Evolutionary conservation across 2,888 invertebrate species (phyloP).

Genomic region (Formica aserva): DNA sequence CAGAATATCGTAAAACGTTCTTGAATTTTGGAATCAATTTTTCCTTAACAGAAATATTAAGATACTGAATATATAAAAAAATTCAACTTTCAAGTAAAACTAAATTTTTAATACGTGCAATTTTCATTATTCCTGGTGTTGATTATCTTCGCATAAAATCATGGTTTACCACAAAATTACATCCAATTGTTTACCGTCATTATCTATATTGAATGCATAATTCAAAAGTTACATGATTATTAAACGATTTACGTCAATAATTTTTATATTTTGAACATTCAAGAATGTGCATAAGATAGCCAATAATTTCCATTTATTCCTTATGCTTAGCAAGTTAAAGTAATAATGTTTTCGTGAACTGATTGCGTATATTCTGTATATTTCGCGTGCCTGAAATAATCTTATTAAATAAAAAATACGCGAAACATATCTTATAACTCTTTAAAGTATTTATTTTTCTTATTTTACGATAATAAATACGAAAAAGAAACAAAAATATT

Average conservation of each 20-base stretch:
- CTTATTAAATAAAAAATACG: not conserved
- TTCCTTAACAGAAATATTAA: not conserved
- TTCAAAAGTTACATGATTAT: not conserved
- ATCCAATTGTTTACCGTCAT: conserved; percentile 7
- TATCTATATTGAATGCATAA: conserved; percentile 15
- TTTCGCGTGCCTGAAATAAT: not conserved
- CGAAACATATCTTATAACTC: too few species aligned
- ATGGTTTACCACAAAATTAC: conserved; percentile 9
- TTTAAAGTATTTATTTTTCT: not conserved
- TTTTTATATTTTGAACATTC: conserved; percentile 8
- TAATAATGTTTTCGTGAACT: not conserved
- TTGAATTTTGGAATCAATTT: not conserved
- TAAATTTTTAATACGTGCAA: not conserved
- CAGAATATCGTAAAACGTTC: not conserved
- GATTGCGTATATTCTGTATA: not conserved
- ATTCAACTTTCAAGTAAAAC: not conserved
- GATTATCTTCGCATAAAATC: not conserved
- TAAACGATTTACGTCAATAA: not conserved
- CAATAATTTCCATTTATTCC: conserved; percentile 1
- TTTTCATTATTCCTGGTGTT: not conserved
- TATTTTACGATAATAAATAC: not conserved
- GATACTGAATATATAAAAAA: not conserved
- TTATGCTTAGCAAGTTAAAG: not conserved
- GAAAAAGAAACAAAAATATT: not conserved
- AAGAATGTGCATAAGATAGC: not conserved